Base-by-base conservation (phyloP, 2,113 vertebrate genomes). In the Siphamia tubifer region DNA sequence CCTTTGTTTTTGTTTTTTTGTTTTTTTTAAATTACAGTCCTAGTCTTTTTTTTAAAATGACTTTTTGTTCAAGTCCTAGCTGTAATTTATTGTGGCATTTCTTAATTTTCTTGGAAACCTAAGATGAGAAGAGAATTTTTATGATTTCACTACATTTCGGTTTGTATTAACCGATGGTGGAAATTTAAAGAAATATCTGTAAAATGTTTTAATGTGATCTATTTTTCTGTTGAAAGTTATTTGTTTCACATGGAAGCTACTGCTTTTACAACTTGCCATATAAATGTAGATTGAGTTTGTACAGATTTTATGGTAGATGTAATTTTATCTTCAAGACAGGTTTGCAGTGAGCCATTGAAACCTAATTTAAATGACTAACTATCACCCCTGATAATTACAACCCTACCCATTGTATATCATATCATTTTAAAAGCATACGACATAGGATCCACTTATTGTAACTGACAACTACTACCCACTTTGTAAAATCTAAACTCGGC, bases 11-110 rank as follows among this genome's bases (percentile, higher is more conserved):
- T 48, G 70, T 56, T n/a, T n/a, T n/a, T n/a, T n/a, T n/a, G n/a
- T n/a, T 45, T 64, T 52, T 45, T 28, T 48, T 23, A 48, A 28
- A 54, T 71, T 51, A 68, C 43, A 35, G 58, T 76, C 69, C 51
- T 63, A 34, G 19, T 81, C 15, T 65, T 72, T 75, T n/a, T n/a
- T 68, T 53, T 6, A 30, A 11, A 67, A 71, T 48, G 38, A 69
- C 71, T 72, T 54, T 82, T 55, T 15, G 6, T 74, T 74, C 56
- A 58, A 70, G 70, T 88, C 68, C 64, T 74, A 67, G 84, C 87
- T 88, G 86, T 91, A 91, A 91, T 89, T 87, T 89, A 91, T 91
- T 89, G 76, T 86, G 78, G 65, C 48, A 82, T 89, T 83, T 80
- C 55, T 72, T 84, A 39, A 58, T 81, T 85, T 82, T 72, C 68